Conservation (phyloP, 2,113 vertebrate species). For the Pagrus major region DNA sequence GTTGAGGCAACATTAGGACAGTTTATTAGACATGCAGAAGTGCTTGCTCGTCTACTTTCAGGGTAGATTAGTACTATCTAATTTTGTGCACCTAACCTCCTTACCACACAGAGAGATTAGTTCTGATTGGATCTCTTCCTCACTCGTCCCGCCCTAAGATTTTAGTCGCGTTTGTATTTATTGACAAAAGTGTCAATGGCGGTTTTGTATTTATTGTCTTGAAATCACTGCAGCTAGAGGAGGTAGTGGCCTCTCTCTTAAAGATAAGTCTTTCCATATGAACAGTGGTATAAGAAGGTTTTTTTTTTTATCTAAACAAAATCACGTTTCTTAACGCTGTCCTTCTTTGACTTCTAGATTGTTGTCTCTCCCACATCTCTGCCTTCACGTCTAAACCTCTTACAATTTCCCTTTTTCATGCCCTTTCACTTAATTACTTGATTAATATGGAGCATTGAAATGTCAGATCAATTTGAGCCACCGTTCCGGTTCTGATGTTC, state of each 20-base stretch:
- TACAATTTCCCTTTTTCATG: constrained; percentile 22
- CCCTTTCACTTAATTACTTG: constrained; percentile 22
- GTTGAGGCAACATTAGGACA: no score
- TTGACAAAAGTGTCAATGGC: no score
- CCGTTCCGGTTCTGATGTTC: constrained; percentile 6
- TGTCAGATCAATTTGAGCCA: constrained; percentile 48
- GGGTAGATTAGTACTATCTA: no score
- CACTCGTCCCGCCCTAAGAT: no score
- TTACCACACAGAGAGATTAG: no score
- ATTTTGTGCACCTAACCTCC: no score
- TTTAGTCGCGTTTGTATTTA: no score
- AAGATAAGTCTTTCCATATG: background rate
- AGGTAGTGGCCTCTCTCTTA: background rate
- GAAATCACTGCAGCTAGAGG: no score
- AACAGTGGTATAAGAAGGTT: background rate
- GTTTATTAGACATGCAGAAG: no score
- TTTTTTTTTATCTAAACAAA: background rate
- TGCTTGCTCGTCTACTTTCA: no score
- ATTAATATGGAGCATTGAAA: constrained; percentile 34
- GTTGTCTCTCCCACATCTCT: background rate
- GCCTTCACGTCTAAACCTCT: background rate
- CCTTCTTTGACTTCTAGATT: constrained; percentile 12
- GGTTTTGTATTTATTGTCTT: no score
- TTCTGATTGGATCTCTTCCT: no score
- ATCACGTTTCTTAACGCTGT: background rate